Evolutionary conservation across 2,113 vertebrate species (phyloP), one percentile per base, ranked within the genome.

Genomic region (Loxodonta africana): DNA sequence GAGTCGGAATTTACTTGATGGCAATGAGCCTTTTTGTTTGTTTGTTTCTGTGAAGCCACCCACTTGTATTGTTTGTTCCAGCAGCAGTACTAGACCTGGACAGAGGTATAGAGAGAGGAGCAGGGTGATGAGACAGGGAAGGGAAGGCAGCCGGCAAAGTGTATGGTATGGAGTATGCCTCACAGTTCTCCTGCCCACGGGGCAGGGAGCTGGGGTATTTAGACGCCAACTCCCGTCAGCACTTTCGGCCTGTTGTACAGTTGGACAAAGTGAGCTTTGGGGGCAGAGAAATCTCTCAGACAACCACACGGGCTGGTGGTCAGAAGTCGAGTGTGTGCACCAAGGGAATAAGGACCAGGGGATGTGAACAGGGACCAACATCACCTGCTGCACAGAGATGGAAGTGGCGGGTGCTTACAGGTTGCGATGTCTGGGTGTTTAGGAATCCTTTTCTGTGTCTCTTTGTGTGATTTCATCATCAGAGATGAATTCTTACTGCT

Each of bases 341-440:
- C 0, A 0, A 15, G 41, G 37, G 2, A 25, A 25, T 14, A 11
- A 37, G 71, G 83, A 20, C 12, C 0, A 15, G 5, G 12, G 80
- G 60, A 20, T 25, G 1, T 20, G 60, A 63, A 33, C 26, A 62
- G 28, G 23, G n/a, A 41, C 11, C 4, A 1, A 5, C 2, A 26
- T 12, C 17, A 0, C 21, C 33, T 28, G 85, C 44, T 73, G 2
- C 37, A 17, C 15, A 25, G 73, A 63, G 48, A 51, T 8, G 9
- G n/a, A 57, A 28, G 83, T 23, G 12, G 25, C 25, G 4, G 14
- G 8, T 9, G 1, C 10, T 21, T 2, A 15, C 1, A 4, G 57
- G 28, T 53, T 0, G 0, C 8, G 51, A 26, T 69, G 84, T 33
- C 44, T 30, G 25, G 53, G 20, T 37, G 14, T 1, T 60, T 41